These are phyloP conservation scores for Anagrus nilaparvatae DNA, from an alignment of 1,140 invertebrate species.

Conservation along the genomic window DNA sequence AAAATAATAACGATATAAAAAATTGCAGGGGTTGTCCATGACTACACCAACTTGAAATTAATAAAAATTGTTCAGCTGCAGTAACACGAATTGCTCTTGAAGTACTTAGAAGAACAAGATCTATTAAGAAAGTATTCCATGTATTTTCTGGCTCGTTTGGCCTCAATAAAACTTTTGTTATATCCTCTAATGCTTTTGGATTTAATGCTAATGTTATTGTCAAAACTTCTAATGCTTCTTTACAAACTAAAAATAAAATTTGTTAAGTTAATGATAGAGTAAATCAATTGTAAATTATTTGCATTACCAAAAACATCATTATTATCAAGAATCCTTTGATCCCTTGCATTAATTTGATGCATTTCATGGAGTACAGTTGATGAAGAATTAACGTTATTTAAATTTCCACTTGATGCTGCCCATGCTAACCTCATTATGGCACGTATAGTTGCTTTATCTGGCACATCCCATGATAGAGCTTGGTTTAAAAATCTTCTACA, in stretches of 20 bases:
- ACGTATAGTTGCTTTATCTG: constrained; percentile 55
- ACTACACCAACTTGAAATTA: constrained; percentile 63
- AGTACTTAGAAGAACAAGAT: constrained; percentile 73
- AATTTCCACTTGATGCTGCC: constrained; percentile 62
- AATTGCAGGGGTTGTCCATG: constrained; percentile 52
- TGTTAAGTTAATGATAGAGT: too few relatives aligned
- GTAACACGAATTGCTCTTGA: constrained; percentile 60
- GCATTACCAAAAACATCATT: constrained; percentile 42
- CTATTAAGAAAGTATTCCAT: constrained; percentile 81
- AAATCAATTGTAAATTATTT: too few relatives aligned
- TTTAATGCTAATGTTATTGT: constrained; percentile 76
- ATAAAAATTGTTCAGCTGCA: constrained; percentile 72
- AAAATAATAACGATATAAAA: constrained; percentile 69
- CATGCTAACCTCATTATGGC: constrained; percentile 67
- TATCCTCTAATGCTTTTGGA: constrained; percentile 64
- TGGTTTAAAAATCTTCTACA: constrained; percentile 44
- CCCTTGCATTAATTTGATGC: constrained; percentile 42
- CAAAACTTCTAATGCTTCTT: constrained; percentile 85
- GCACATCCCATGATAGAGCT: constrained; percentile 53
- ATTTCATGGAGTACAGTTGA: constrained; percentile 54
- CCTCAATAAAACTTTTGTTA: constrained; percentile 48
- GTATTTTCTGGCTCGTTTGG: constrained; percentile 50
- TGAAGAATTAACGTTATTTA: constrained; percentile 55
- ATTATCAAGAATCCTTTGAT: constrained; percentile 38
- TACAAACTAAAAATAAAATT: constrained; percentile 54